Base-by-base conservation (phyloP, 1,140 invertebrate genomes). In the Hirudo medicinalis region DNA sequence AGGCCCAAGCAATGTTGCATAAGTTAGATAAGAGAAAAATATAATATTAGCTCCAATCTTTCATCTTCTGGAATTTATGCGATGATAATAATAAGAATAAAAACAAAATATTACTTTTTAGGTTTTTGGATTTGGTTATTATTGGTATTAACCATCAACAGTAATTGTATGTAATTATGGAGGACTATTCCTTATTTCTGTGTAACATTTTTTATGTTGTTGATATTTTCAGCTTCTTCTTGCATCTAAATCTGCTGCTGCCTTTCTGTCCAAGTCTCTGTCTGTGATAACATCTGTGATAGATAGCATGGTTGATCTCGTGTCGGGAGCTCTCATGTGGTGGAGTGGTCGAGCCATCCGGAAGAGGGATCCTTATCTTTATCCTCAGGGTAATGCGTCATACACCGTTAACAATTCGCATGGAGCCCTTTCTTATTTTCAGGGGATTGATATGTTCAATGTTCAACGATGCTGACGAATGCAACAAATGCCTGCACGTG, bases 231-330 rank as follows among this genome's bases (percentile, higher is more conserved):
- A 80, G 79, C 29, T 77, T 13, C 74, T 84, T 36, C 73, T 82
- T 57, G 74, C 82, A 19, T 79, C 75, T 22, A 84, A 84, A 75
- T 75, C 76, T 11, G 75, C 80, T 19, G 83, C 83, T 19, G 81
- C 81, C 3, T 76, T 74, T 19, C 60, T 84, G 67, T 83, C 83
- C 19, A 79, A 81, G 22, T 84, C 83, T n/a, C 76, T 84, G 20
- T 80, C 83, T 43, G 81, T 84, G 63, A 82, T 84, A 43, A 83
- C 82, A 29, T 80, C 80, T 71, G 74, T 84, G 55, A 81, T 84
- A 5, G 83, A 84, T 76, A 83, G 81, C 20, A 75, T 75, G 11
- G 79, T 84, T 13, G 83, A 84, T 75, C 78, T 84, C 11, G 75
- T 82, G 4, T 79, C 79, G 53, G 83, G 83, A 5, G 71, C 78